Evolutionary conservation across 2,113 vertebrate species (phyloP), one percentile per base, ranked within the genome.

Genomic region (Sula dactylatra): DNA sequence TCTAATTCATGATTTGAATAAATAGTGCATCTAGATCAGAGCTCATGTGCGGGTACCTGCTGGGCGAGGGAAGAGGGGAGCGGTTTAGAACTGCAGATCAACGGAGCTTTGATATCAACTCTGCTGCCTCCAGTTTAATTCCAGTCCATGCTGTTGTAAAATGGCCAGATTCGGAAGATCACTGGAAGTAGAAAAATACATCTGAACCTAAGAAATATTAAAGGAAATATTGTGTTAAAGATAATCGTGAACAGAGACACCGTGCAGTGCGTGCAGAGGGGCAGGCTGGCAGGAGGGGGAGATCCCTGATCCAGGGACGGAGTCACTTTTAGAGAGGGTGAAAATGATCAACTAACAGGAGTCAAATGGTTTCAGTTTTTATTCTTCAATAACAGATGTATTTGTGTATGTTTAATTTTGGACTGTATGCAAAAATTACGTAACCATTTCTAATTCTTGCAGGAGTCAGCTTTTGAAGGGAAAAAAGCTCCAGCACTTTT

Each of bases 221-320:
- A 82, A 78, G 45, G 18, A 25, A 74, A 8, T 26, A 12, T 2
- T 44, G 8, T 8, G 10, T 58, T 71, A 12, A 45, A 73, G 31
- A 15, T 3, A 32, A 4, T 3, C 1, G 6, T 1, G 13, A 45
- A 1, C 7, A 18, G 34, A 31, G 20, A 20, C 2, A 2, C 0
- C 0, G 6, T 17, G 34, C 38, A n/a, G 19, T 31, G 10, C 3
- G 0, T 20, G n/a, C 20, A 27, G 19, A 6, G 21, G 38, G 10
- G 19, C 15, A 26, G 29, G 12, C 22, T 45, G 71, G 27, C 16
- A 8, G 66, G 65, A 50, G 31, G 11, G 17, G 26, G 34, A 52
- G 29, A 54, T 25, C 24, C 45, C 54, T 13, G 17, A 5, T 14
- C 32, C 56, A 27, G 50, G 52, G 17, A 4, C 36, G 10, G 59